Conservation (phyloP, 2,888 invertebrate species). For the Trachelus tabidus region DNA sequence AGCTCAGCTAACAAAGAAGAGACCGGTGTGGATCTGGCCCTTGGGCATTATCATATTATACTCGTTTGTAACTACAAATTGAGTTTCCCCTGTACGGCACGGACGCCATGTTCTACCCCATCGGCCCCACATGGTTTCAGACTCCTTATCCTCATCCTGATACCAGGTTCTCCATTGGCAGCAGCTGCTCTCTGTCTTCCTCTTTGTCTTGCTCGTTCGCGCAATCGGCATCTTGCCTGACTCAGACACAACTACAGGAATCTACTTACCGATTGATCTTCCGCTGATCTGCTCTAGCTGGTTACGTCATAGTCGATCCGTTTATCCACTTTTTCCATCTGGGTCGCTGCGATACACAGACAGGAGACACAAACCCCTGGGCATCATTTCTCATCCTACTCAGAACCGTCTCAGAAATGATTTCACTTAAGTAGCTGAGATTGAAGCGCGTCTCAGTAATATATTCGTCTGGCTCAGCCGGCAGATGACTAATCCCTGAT, state of each 20-base stretch:
- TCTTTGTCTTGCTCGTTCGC: not conserved
- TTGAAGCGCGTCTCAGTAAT: conserved; percentile 17
- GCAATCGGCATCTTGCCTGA: not conserved
- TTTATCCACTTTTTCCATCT: not conserved
- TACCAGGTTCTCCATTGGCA: not conserved
- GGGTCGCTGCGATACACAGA: not conserved
- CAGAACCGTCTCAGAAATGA: not conserved
- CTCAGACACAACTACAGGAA: not conserved
- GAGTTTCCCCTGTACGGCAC: conserved; percentile 60
- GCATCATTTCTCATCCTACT: not conserved
- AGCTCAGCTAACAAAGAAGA: conserved; percentile 40
- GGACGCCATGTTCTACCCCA: conserved; percentile 34
- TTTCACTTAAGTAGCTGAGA: not conserved
- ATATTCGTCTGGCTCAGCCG: conserved; percentile 31
- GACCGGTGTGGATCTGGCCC: conserved; percentile 6
- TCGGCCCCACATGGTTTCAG: conserved; percentile 4
- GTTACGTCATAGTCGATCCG: not conserved
- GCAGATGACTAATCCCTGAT: conserved; percentile 55
- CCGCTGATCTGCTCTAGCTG: not conserved
- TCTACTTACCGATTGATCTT: not conserved
- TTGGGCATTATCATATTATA: conserved; percentile 61
- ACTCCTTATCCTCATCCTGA: not conserved
- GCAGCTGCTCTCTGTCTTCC: not conserved
- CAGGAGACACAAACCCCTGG: not conserved
- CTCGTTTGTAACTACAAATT: conserved; percentile 65